Conservation (phyloP, 2,797 vertebrate species). For the Ctenopoma multispine region DNA sequence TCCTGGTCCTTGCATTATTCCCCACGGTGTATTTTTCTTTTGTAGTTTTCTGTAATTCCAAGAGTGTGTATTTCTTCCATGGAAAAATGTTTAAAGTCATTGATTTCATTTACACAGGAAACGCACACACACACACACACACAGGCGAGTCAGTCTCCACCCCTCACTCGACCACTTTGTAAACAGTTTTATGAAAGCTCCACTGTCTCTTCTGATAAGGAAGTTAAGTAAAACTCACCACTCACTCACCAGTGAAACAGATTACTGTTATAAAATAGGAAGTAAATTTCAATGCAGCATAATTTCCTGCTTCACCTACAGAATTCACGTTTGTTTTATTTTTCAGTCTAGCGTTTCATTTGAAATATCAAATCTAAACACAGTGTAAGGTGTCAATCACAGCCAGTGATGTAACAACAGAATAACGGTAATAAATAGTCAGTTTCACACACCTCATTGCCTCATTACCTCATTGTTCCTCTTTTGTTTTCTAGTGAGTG, state of each 20-base stretch:
- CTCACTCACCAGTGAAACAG: neutral
- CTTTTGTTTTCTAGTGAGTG: neutral
- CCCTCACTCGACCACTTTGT: too few species aligned
- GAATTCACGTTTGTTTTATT: neutral
- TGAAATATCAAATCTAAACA: neutral
- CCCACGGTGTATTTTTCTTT: too few species aligned
- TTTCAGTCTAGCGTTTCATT: neutral
- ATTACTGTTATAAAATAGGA: neutral
- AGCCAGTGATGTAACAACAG: neutral
- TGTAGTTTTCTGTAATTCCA: too few species aligned
- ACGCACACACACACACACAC: too few species aligned
- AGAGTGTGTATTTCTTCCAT: too few species aligned
- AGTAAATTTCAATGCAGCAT: too few species aligned
- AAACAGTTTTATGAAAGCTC: neutral
- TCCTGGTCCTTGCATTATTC: too few species aligned
- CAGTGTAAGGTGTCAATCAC: neutral
- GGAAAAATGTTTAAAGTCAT: too few species aligned
- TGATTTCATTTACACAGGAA: too few species aligned
- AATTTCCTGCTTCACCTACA: neutral
- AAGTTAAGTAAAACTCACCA: slow-evolving; percentile 12
- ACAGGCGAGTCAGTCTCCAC: too few species aligned
- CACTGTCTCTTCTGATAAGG: slow-evolving; percentile 16
- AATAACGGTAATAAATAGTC: slow-evolving; percentile 5
- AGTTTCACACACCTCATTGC: neutral
- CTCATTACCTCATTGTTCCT: neutral